A percentile compares a stretch with the other conserved stretches of the same genome.
phyloP scores from a whole-genome alignment of 37 sponge, comb jelly and placozoan species.

The Bolinopsis microptera region DNA sequence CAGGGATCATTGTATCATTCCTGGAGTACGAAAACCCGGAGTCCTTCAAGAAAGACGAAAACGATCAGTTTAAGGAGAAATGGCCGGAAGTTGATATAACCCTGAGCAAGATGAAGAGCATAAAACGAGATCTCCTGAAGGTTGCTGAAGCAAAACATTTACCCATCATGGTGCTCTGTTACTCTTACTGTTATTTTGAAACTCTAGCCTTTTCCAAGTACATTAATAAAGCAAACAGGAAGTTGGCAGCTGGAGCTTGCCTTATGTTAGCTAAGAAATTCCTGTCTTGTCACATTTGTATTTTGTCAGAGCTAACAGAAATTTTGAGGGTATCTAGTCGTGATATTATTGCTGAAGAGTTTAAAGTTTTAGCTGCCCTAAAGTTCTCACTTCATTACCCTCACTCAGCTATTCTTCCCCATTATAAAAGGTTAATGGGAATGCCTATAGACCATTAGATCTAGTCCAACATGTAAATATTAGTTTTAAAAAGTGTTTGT shows the following conservation, averaged over 20 bases:
- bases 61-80: conserved; percentile 47
- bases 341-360: conserved; percentile 20
- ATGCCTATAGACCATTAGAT: not conserved
- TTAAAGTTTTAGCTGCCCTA: conserved; percentile 42
- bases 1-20: conserved; percentile 22
- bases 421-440: conserved; percentile 1
- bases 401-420: not conserved
- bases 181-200: conserved; percentile 48
- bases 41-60: conserved; percentile 51
- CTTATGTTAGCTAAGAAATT: conserved; percentile 37
- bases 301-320: conserved; percentile 46
- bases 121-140: conserved; percentile 30
- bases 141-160: not conserved
- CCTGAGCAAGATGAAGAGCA: conserved; percentile 60
- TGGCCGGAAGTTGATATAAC: conserved; percentile 64
- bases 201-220: conserved; percentile 20
- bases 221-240: conserved; percentile 57
- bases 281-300: not conserved
- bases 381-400: conserved; percentile 50
- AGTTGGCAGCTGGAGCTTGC: conserved; percentile 59
- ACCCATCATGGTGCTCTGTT: conserved; percentile 37
- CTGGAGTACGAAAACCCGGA: conserved; percentile 65
- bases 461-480: no score
- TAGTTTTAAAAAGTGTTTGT: no score
- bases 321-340: conserved; percentile 11